Evolutionary conservation across 2,797 vertebrate species (phyloP), one percentile per base, ranked within the genome.

Genomic region (Pelochelys cantorii): DNA sequence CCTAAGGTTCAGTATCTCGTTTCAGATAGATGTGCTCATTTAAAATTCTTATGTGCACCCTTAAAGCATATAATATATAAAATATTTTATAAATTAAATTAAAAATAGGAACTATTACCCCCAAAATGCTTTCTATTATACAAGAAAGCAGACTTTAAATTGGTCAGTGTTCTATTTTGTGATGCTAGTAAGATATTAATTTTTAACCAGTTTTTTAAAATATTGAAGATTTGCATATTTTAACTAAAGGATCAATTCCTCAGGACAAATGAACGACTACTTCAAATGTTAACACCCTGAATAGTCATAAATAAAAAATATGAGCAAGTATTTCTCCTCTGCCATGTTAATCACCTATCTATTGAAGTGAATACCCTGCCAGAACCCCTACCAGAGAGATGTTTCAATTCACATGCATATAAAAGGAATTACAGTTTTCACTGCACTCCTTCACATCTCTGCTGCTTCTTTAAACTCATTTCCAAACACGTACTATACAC

Each of bases 311-410:
- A 54, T 54, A 54, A 54, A 48, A 54, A 54, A 54, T 54, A 54
- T 15, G 14, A 54, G 14, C 14, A 54, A 7, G 15, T 25, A 80
- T 29, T 87, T 90, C 37, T 8, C 65, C 34, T 81, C 74, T 59
- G 13, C 54, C 31, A 87, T 18, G 55, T 81, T 90, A 62, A 90
- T 65, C 4, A 0, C 65, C 81, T 89, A 37, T 31, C 55, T 83
- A 65, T 94, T 93, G n/a, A 6, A 0, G 81, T 71, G 90, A 71
- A 52, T 87, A 8, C 82, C 84, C 42, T 25, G 34, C 79, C 90
- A 94, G 87, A 87, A 78, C 52, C 31, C 62, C 71, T 48, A 79
- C 25, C 27, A 88, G 62, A 34, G 59, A 95, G 59, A 77, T 85
- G 60, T 37, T 86, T 77, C 6, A 3, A 81, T 79, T 86, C 68